Base-by-base conservation (phyloP, 2,113 vertebrate species). In the Chloebia gouldiae region DNA sequence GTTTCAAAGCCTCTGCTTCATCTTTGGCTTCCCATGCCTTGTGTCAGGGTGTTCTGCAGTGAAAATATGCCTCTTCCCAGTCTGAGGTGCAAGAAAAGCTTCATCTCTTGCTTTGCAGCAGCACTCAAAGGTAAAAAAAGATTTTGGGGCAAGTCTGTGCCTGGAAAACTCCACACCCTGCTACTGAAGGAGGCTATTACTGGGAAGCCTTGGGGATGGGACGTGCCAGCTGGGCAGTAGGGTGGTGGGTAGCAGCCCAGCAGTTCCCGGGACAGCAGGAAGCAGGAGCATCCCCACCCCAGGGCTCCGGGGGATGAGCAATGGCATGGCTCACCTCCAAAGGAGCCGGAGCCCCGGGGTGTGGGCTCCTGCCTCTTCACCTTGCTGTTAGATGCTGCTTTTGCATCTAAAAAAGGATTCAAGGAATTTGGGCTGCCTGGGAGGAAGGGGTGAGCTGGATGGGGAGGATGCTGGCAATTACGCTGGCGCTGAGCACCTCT, bases 311-410 rank as follows among this genome's bases (percentile, higher is more conserved):
- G 1, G 2, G 87, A 51, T 96, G 96, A 96, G 94, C 95, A 88
- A 94, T 33, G 47, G 24, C 4, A 1, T 94, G 92, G 88, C 91
- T 97, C 96, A 96, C 64, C 92, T 63, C 76, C 39, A 66, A 94
- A 94, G 72, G 92, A 96, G 86, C 82, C 0, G 0, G 35, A 70
- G 72, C 80, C 92, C 35, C 3, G 1, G 72, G 92, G 4, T 54
- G 39, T 9, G 2, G 47, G 71, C 82, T 83, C 71, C 66, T 28
- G 19, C 54, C 50, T 18, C 22, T 73, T 33, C 21, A 4, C 88
- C 71, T 90, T 42, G 1, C 1, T 77, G 61, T 63, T 73, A 54
- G 66, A 8, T 86, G 84, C 54, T 71, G 47, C 79, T 83, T 88
- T 86, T 92, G 73, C 50, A 60, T 61, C 59, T 70, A 8, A 90